Conservation (phyloP, 53 echinoderm and acorn worm genomes). For the Glandiceps talaboti region DNA sequence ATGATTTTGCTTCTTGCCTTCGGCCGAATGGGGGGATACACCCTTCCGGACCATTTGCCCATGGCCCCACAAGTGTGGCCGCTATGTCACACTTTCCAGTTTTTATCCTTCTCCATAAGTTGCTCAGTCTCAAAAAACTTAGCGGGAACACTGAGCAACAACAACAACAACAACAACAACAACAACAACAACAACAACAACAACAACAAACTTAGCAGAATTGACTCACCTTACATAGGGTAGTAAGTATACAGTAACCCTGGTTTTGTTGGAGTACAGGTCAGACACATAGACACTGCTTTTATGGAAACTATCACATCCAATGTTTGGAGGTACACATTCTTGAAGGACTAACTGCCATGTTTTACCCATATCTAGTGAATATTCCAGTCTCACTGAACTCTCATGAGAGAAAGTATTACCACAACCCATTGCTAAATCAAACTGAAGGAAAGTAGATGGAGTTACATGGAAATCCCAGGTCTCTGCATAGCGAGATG, state of each 20-base stretch:
- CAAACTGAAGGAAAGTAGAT: slow-evolving; percentile 82
- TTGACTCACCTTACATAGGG: slow-evolving; percentile 57
- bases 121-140: too few species aligned
- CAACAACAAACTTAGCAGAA: too few species aligned
- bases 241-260: slow-evolving; percentile 62
- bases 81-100: too few species aligned
- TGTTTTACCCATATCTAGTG: slow-evolving; percentile 69
- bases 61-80: too few species aligned
- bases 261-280: slow-evolving; percentile 57
- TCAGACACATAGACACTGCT: slow-evolving; percentile 53
- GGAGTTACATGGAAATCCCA: slow-evolving; percentile 89
- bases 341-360: slow-evolving; percentile 56
- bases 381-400: slow-evolving; percentile 56
- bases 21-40: too few species aligned
- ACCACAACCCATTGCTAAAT: slow-evolving; percentile 55
- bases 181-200: too few species aligned
- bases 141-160: too few species aligned
- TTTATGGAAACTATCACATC: slow-evolving; percentile 63
- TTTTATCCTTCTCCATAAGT: too few species aligned
- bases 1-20: too few species aligned
- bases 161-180: too few species aligned
- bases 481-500: slow-evolving; percentile 76
- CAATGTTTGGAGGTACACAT: slow-evolving; percentile 84
- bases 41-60: too few species aligned
- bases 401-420: slow-evolving; percentile 17